phyloP scores from a whole-genome alignment of 2,113 vertebrate species.

The Saiga tatarica region DNA sequence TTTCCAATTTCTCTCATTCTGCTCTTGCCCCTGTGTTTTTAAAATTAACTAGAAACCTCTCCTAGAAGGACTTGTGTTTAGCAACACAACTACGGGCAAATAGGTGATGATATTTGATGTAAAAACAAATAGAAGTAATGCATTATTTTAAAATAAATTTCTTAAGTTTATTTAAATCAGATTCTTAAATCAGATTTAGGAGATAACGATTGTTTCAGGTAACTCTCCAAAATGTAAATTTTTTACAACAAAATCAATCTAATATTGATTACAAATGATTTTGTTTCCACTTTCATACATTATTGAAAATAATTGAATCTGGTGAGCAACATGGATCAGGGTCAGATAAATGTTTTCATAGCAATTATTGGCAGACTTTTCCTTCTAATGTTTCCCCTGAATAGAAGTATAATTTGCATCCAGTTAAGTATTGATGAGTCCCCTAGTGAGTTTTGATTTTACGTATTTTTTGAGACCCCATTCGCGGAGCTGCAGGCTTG shows the following conservation, averaged over 20 bases:
- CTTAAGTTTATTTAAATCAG: not conserved
- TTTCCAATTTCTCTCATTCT: conserved; percentile 16
- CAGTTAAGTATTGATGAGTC: not conserved
- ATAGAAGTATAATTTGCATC: not conserved
- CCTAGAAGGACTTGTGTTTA: not conserved
- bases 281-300: not conserved
- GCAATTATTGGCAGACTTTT: not conserved
- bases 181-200: not conserved
- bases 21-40: not conserved
- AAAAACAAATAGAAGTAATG: not conserved
- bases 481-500: not conserved
- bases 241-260: not conserved
- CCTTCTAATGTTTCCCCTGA: not conserved
- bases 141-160: not conserved
- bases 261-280: conserved; percentile 28
- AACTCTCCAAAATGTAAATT: not conserved
- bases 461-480: not conserved
- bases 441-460: not conserved
- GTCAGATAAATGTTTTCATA: conserved; percentile 49
- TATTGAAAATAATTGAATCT: conserved; percentile 55
- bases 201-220: not conserved
- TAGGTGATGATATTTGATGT: not conserved
- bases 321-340: not conserved
- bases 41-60: not conserved
- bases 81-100: not conserved